Evolutionary conservation across 1,140 invertebrate species (phyloP).

Genomic region (Euura lappo): DNA sequence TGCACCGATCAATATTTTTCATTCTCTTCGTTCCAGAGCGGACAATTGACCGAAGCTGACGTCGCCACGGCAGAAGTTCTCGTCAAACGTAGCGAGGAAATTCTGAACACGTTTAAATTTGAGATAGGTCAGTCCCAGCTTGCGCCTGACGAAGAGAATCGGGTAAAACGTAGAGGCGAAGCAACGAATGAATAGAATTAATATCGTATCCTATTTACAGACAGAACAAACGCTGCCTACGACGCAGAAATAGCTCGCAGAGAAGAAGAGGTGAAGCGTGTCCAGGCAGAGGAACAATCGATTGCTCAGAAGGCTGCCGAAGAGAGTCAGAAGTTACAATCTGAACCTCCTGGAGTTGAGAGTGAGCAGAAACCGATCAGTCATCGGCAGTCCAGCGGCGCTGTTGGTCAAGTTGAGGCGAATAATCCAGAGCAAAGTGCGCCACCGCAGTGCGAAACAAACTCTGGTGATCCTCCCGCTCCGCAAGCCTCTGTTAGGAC

Average conservation of each 20-base stretch:
- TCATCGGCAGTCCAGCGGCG: constrained; percentile 39
- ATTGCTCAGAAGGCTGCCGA: constrained; percentile 34
- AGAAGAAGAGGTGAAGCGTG: constrained; percentile 46
- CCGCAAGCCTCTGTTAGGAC: no score
- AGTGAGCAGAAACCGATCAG: constrained; percentile 26
- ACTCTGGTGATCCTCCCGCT: neutral
- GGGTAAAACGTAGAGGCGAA: constrained; percentile 1
- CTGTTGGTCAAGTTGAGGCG: constrained; percentile 34
- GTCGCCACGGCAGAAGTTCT: constrained; percentile 38
- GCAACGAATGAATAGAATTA: neutral
- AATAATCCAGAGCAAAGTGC: neutral
- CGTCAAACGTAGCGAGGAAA: constrained; percentile 34
- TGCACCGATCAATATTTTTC: neutral
- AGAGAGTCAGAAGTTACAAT: constrained; percentile 18
- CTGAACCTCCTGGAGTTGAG: constrained; percentile 32
- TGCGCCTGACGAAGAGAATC: no score
- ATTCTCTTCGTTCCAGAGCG: constrained; percentile 28
- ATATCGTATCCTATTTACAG: constrained; percentile 27
- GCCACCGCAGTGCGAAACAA: constrained; percentile 2
- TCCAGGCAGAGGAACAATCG: constrained; percentile 38
- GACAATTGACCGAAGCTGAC: constrained; percentile 40
- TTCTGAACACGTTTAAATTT: constrained; percentile 40
- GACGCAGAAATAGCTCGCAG: constrained; percentile 49
- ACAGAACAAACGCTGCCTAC: constrained; percentile 40
- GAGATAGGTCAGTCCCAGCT: constrained; percentile 61